Percentiles rank a stretch among this genome's conserved stretches.
These are phyloP conservation scores for Dromiciops gliroides DNA, from an alignment of 2,113 vertebrate species.

Conservation along the genomic window DNA sequence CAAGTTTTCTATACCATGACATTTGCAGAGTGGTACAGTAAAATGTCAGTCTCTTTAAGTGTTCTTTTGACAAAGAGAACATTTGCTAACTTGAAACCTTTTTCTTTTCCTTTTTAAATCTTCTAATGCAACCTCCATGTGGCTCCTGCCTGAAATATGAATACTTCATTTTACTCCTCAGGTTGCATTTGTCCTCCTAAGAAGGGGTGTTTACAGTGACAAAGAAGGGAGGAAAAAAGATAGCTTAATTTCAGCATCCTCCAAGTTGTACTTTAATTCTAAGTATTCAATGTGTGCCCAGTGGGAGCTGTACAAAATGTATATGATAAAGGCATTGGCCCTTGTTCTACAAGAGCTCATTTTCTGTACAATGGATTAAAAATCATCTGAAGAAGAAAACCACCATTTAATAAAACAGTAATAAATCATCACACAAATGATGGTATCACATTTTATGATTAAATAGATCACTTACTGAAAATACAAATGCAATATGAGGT, in stretches of 20 bases:
- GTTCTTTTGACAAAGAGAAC: conserved; percentile 26
- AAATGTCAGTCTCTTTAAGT: conserved; percentile 68
- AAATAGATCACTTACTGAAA: background rate
- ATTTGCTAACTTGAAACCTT: conserved; percentile 60
- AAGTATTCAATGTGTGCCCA: background rate
- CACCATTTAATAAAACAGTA: background rate
- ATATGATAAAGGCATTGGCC: background rate
- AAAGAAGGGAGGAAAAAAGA: background rate
- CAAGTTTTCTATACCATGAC: conserved; percentile 37
- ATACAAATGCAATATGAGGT: background rate
- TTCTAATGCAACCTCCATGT: conserved; percentile 29
- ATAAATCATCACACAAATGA: background rate
- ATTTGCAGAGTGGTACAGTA: conserved; percentile 51
- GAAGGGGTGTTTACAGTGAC: background rate
- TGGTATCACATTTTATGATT: background rate
- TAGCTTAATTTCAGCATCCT: background rate
- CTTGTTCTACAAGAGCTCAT: background rate
- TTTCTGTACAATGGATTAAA: background rate
- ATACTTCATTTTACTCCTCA: background rate
- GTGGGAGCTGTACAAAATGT: background rate
- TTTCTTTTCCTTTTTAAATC: conserved; percentile 19
- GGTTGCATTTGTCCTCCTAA: too few species aligned
- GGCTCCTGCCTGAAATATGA: conserved; percentile 49
- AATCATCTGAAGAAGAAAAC: background rate
- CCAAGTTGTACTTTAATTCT: background rate